Evolutionary conservation across 2,797 vertebrate species (phyloP).

Genomic region (Taeniopygia guttata): DNA sequence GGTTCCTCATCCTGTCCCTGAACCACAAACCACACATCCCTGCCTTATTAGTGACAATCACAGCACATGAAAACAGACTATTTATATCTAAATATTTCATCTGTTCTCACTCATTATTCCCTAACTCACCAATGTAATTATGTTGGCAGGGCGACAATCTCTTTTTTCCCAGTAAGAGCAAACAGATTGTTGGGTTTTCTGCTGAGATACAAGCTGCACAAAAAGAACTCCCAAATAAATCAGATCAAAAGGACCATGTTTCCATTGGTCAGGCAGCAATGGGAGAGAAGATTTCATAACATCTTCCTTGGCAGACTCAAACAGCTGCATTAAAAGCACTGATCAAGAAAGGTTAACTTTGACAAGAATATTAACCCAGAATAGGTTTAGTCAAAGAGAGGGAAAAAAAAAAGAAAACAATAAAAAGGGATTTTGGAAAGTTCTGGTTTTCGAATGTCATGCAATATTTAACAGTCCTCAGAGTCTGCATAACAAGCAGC

Average conservation of each 20-base stretch:
- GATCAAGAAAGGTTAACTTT: not conserved
- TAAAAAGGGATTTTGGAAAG: not conserved
- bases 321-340: not conserved
- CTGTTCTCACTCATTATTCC: slow-evolving; percentile 53
- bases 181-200: slow-evolving; percentile 49
- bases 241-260: not conserved
- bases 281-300: not conserved
- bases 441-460: not conserved
- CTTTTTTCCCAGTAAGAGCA: slow-evolving; percentile 18
- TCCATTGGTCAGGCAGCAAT: not conserved
- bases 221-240: not conserved
- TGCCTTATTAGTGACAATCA: slow-evolving; percentile 41
- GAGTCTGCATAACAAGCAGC: not conserved
- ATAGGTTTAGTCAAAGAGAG: not conserved
- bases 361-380: not conserved
- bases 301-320: not conserved
- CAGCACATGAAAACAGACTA: slow-evolving; percentile 48
- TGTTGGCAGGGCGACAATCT: slow-evolving; percentile 30
- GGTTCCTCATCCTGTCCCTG: slow-evolving; percentile 56
- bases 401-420: not conserved
- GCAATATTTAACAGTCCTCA: not conserved
- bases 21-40: slow-evolving; percentile 45
- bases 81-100: slow-evolving; percentile 66
- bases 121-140: slow-evolving; percentile 48
- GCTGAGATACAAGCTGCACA: slow-evolving; percentile 7